Conservation (phyloP, 2,797 vertebrate genomes). For the Pagetopsis macropterus region DNA sequence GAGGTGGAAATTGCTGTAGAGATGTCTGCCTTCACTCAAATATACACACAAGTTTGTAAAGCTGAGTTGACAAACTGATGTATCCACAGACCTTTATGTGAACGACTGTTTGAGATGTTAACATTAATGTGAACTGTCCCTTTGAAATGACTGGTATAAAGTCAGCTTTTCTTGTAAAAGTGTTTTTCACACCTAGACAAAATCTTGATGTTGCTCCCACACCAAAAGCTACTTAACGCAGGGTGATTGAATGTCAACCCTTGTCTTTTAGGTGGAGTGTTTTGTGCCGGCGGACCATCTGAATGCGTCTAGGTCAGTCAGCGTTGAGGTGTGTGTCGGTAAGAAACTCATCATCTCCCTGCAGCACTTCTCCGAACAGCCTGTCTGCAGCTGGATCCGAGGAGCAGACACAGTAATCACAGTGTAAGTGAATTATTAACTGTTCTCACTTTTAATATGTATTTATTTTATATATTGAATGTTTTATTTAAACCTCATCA, state of each 20-base stretch:
- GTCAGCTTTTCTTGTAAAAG: not conserved
- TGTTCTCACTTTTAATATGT: not conserved
- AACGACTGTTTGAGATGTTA: too few species aligned
- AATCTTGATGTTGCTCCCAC: not conserved
- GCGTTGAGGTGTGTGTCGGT: constrained; percentile 33
- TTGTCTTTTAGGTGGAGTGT: constrained; percentile 52
- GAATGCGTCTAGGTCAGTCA: constrained; percentile 37
- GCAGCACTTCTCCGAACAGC: constrained; percentile 27
- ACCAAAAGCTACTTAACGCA: not conserved
- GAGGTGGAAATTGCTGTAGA: too few species aligned
- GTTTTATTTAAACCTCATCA: constrained; percentile 17
- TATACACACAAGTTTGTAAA: too few species aligned
- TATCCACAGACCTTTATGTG: too few species aligned
- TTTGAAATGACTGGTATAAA: too few species aligned
- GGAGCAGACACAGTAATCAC: not conserved
- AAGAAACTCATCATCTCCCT: constrained; percentile 63
- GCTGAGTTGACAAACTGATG: too few species aligned
- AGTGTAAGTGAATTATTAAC: constrained; percentile 32
- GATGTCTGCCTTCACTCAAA: too few species aligned
- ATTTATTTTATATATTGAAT: not conserved
- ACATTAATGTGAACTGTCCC: too few species aligned
- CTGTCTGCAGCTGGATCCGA: constrained; percentile 55
- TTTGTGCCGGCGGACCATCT: constrained; percentile 29
- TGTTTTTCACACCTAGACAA: not conserved
- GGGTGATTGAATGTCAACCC: not conserved